These are phyloP conservation scores for Tetheella fluctuosa DNA, from an alignment of 2,888 invertebrate species.

Conservation along the genomic window DNA sequence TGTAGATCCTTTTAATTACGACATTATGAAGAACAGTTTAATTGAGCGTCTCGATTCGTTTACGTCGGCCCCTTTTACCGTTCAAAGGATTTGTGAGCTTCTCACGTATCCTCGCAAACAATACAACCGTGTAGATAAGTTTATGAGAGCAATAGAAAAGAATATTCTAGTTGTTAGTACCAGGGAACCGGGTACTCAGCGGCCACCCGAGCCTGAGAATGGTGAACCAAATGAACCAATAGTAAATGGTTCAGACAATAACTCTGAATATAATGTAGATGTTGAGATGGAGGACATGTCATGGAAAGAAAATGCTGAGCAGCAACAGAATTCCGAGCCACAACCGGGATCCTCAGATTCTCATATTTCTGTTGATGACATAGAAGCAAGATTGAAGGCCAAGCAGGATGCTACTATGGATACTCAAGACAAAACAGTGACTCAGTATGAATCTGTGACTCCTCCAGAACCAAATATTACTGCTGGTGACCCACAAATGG, in stretches of 20 bases:
- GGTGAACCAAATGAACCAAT: constrained; percentile 86
- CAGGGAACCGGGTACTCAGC: constrained; percentile 86
- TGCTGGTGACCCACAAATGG: constrained; percentile 45
- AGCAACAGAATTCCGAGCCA: constrained; percentile 59
- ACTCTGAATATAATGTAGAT: constrained; percentile 81
- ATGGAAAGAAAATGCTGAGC: constrained; percentile 73
- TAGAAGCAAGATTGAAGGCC: constrained; percentile 73
- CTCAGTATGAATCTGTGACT: constrained; percentile 64
- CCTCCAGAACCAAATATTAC: constrained; percentile 61
- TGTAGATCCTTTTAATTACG: constrained; percentile 95
- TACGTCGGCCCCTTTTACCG: constrained; percentile 96
- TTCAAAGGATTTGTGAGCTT: constrained; percentile 97
- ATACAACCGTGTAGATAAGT: constrained; percentile 98
- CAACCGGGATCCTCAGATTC: constrained; percentile 74
- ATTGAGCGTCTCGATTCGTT: constrained; percentile 93
- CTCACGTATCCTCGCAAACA: constrained; percentile 95
- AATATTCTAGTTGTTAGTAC: constrained; percentile 94
- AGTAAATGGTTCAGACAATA: constrained; percentile 85
- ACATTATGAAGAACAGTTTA: constrained; percentile 92
- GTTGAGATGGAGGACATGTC: constrained; percentile 83
- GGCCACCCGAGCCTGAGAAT: constrained; percentile 86
- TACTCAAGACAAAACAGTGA: constrained; percentile 55
- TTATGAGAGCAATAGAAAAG: constrained; percentile 98
- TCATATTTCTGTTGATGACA: constrained; percentile 71
- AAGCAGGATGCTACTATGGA: constrained; percentile 72